Base-by-base conservation (phyloP, 2,888 invertebrate species). In the Plebejus anna region DNA sequence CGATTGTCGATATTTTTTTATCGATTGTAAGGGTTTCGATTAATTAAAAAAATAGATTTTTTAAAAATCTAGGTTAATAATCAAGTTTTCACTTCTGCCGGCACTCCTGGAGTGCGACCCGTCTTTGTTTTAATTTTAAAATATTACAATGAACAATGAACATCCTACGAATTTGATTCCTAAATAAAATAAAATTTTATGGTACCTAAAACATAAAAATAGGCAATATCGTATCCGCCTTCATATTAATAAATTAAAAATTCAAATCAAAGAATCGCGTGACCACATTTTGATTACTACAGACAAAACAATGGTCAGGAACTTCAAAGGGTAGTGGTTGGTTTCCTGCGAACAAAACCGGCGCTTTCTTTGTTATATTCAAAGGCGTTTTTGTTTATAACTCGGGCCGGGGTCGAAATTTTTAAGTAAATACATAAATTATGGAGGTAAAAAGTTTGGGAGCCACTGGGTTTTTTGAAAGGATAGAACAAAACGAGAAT, bases 321-420 rank as follows among this genome's bases (percentile, higher is more conserved):
- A 82, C 82, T 83, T 79, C 77, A 80, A 81, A 82, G 82, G 80
- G 81, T 82, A 83, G 84, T 83, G 82, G 81, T 82, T 82, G 82
- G 83, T 80, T 82, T 82, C 80, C 78, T 79, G 76, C 72, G 79
- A 81, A 84, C 84, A 84, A 86, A 87, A 86, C 42, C 72, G 51
- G 36, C 4, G 28, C 16, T 72, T 42, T 72, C 72, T 72, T 72
- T 72, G 72, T 72, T 72, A 36, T 32, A 71, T 71, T 71, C 71
- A 22, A 72, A 72, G 28, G 72, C 72, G 72, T 72, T 72, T 61
- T 61, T 61, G 61, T 61, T 61, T 61, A 59, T 59, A 22, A 61
- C 61, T 61, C 61, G 61, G 9, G 28, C 28, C 11, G 61, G 7
- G 72, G 47, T 72, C 22, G 72, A 22, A 51, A 72, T 72, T 72